Percentiles rank a stretch among this genome's conserved stretches.
These are phyloP conservation scores for Rhadina sibilatrix DNA, from an alignment of 2,113 vertebrate species.

Conservation along the genomic window DNA sequence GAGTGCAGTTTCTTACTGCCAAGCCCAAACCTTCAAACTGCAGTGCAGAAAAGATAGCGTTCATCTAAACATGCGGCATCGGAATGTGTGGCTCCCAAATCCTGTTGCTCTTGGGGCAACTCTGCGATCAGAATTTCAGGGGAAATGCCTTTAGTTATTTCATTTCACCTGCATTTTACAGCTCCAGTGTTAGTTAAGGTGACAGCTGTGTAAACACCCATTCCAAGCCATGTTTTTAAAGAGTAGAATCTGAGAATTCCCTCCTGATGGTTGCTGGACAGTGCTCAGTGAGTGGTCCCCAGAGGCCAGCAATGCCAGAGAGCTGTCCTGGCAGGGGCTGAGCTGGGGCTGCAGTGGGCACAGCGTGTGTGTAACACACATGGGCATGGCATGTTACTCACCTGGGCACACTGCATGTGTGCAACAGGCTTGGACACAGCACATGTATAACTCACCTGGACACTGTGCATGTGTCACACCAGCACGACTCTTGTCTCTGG, in stretches of 20 bases:
- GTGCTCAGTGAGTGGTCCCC: not conserved
- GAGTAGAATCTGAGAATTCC: not conserved
- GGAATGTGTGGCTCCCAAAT: not conserved
- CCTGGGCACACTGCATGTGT: not conserved
- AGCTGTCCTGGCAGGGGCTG: not conserved
- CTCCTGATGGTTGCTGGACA: fast-evolving
- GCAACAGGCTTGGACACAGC: not conserved
- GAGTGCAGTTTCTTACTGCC: constrained; percentile 20
- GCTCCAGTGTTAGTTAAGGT: not conserved
- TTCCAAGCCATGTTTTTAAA: not conserved
- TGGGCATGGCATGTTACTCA: not conserved
- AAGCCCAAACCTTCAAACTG: not conserved
- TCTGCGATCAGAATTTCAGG: not conserved
- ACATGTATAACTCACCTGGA: not conserved
- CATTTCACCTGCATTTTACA: not conserved
- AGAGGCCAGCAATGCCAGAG: not conserved
- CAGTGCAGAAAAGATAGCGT: not conserved
- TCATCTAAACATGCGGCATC: fast-evolving
- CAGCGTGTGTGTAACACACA: fast-evolving
- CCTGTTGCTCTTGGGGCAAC: not conserved
- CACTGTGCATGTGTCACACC: not conserved
- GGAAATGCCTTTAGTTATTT: not conserved
- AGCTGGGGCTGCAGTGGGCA: not conserved
- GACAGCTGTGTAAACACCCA: not conserved
- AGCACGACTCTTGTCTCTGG: not conserved